phyloP scores from a whole-genome alignment of 2,888 invertebrate species.

The Kryphioiulus occultus region DNA sequence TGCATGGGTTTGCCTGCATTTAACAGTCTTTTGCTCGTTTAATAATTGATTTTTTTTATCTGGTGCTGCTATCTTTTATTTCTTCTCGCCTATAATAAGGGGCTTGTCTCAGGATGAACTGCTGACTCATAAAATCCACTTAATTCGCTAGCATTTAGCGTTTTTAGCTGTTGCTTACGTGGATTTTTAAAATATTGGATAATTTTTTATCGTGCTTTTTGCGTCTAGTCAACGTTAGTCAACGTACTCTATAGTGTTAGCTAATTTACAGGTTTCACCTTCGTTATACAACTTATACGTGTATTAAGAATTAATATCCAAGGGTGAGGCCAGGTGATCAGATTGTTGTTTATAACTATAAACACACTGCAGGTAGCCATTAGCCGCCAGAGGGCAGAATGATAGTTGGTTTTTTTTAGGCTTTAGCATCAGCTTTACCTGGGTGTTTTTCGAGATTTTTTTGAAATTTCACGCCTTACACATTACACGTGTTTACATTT shows the following conservation, averaged over 20 bases:
- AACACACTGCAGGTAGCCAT: too few relatives aligned
- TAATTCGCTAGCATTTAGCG: background rate
- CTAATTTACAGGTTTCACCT: conserved; percentile 14
- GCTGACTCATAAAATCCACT: conserved; percentile 27
- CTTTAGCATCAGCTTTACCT: too few relatives aligned
- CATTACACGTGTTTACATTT: too few relatives aligned
- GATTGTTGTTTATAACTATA: too few relatives aligned
- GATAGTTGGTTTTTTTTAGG: too few relatives aligned
- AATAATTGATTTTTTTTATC: conserved; percentile 39
- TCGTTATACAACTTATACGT: background rate
- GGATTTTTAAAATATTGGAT: background rate
- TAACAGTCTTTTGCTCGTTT: background rate
- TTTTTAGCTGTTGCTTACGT: background rate
- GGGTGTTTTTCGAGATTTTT: too few relatives aligned
- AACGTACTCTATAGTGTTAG: background rate
- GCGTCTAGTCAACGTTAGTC: background rate
- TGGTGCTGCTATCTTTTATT: background rate
- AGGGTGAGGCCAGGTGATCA: too few relatives aligned
- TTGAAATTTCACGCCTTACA: too few relatives aligned
- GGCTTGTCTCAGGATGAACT: conserved; percentile 34
- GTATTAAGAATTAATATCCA: background rate
- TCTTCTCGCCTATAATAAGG: conserved; percentile 10
- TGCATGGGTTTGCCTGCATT: conserved; percentile 18
- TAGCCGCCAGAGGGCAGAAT: too few relatives aligned
- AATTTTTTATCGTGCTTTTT: background rate